Base-by-base conservation (phyloP, 2,797 vertebrate genomes). In the Platyrinchus mystaceus region DNA sequence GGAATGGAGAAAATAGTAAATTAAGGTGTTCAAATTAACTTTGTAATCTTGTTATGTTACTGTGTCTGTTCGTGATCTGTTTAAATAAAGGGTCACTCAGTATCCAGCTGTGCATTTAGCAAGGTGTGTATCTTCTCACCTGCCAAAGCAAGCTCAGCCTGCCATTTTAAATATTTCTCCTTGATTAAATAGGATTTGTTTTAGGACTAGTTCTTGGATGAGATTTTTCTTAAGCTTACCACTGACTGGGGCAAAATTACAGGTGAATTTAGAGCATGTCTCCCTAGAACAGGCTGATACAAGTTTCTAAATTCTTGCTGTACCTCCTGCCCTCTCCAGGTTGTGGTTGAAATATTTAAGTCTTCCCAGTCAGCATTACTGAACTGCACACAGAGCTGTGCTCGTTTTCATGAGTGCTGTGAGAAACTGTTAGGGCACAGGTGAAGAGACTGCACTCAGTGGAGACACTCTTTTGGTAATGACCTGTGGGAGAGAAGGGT, bases 41-140 rank as follows among this genome's bases (percentile, higher is more conserved):
- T 36, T 41, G 58, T 58, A 78, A 41, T 24, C 37, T 78, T 53
- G 14, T 20, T 59, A 55, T 58, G 18, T 26, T 32, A 18, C 34
- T 14, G 39, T 10, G 7, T 32, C 10, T 75, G 14, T 64, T 86
- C 6, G 7, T 34, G 7, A 0, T 27, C 36, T 18, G 0, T 46
- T 59, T 59, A 19, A 39, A 10, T 47, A 22, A 44, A 56, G 30
- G 32, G 53, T 78, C 19, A 13, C 32, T 73, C 58, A 4, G 52
- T 24, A 12, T 44, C 22, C 47, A 18, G 24, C 14, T 52, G 58
- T 9, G 18, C 13, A 5, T 0, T 46, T 39, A n/a, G 11, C 20
- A 15, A 20, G 15, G 7, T 56, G 7, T 60, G 5, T 2, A 3
- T 30, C 49, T 55, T 32, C 22, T 63, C 34, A 30, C 28, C 64